These are phyloP conservation scores for Hirtodrosophila trivittata DNA, from an alignment of 2,888 invertebrate genomes.

Conservation along the genomic window DNA sequence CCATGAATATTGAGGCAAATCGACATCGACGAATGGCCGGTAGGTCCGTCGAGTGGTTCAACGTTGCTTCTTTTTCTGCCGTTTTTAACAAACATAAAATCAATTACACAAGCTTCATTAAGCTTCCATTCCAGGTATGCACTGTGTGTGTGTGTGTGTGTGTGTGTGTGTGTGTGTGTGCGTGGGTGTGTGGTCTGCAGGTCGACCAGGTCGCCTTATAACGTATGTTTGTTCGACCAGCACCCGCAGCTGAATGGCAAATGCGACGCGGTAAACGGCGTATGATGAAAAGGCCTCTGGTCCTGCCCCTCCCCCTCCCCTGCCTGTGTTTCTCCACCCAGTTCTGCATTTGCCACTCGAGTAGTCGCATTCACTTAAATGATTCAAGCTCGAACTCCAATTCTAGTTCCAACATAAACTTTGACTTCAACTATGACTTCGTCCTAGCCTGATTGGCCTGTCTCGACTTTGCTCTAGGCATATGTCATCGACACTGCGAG, in stretches of 20 bases:
- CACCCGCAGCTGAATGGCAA: slow-evolving; percentile 39
- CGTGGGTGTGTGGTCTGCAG: slow-evolving; percentile 39
- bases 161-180: slow-evolving; percentile 19
- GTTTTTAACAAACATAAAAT: slow-evolving; percentile 76
- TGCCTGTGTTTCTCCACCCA: no score
- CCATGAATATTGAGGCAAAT: slow-evolving; percentile 61
- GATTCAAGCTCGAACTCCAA: slow-evolving; percentile 20
- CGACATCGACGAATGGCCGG: slow-evolving; percentile 40
- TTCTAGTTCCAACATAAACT: slow-evolving; percentile 15
- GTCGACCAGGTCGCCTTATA: slow-evolving; percentile 45
- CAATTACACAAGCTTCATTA: slow-evolving; percentile 77
- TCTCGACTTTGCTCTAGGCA: slow-evolving; percentile 19
- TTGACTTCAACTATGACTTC: slow-evolving; percentile 32
- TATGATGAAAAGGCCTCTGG: slow-evolving; percentile 43
- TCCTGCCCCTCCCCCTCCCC: slow-evolving; percentile 24
- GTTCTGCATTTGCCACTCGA: no score
- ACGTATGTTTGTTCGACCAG: slow-evolving; percentile 21
- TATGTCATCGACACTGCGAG: slow-evolving; percentile 48
- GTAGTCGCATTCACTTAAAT: slow-evolving; percentile 23
- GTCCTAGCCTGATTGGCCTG: slow-evolving; percentile 47
- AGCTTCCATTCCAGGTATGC: slow-evolving; percentile 39
- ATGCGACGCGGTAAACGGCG: slow-evolving; percentile 48
- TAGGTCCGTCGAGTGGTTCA: slow-evolving; percentile 24
- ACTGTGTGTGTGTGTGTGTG: slow-evolving; percentile 3
- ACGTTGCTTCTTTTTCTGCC: slow-evolving; percentile 71